Conservation (phyloP, 2,113 vertebrate genomes). For the Sciurus niger region DNA sequence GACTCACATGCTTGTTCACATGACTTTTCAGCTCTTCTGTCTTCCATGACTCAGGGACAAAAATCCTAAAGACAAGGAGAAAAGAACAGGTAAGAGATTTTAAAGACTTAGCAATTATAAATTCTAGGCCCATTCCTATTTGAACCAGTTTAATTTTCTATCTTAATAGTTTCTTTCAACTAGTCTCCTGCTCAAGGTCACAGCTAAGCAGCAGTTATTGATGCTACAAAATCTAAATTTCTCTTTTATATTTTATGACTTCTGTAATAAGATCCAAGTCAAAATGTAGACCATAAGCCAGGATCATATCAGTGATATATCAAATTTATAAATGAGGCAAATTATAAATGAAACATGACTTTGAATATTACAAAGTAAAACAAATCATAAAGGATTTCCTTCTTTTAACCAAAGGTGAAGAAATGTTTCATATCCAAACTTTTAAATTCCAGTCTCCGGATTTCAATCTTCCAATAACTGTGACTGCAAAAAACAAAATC, state of each 20-base stretch:
- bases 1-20: conserved; percentile 99
- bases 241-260: conserved; percentile 36
- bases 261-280: conserved; percentile 39
- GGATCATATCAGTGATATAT: neutral
- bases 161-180: neutral
- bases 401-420: conserved; percentile 33
- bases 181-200: conserved; percentile 21
- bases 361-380: neutral
- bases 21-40: conserved; percentile 99
- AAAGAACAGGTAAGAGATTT: conserved; percentile 67
- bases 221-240: conserved; percentile 14
- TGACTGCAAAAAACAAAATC: conserved; percentile 49
- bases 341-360: conserved; percentile 44
- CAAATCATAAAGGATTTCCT: neutral
- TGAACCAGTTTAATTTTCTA: conserved; percentile 13
- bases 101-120: conserved; percentile 12
- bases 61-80: conserved; percentile 91
- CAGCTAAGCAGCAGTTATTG: neutral
- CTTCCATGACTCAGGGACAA: conserved; percentile 99
- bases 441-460: neutral
- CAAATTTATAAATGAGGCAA: conserved; percentile 37
- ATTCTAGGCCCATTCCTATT: neutral
- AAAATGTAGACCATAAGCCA: conserved; percentile 14
- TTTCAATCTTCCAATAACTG: neutral
- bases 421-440: conserved; percentile 34